Percentiles rank a stretch among this genome's conserved stretches.
phyloP scores from a whole-genome alignment of 2,888 invertebrate genomes.

The Tolmerus cingulatus region DNA sequence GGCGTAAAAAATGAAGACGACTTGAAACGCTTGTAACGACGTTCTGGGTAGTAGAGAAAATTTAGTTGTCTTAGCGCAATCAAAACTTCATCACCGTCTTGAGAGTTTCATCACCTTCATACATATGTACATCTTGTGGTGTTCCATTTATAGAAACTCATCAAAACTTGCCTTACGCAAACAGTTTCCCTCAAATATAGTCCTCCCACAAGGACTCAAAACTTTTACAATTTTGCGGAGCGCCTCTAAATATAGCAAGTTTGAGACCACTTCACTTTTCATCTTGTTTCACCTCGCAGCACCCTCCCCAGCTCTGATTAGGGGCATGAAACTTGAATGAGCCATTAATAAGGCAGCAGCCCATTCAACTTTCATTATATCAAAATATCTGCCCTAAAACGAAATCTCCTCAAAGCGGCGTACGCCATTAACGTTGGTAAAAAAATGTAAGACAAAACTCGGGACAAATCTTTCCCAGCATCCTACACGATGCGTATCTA shows the following conservation, averaged over 20 bases:
- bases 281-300: neutral
- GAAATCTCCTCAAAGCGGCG: constrained; percentile 11
- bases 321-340: constrained; percentile 22
- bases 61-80: neutral
- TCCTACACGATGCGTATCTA: constrained; percentile 16
- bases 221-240: neutral
- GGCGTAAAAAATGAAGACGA: neutral
- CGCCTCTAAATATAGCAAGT: neutral
- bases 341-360: constrained; percentile 12
- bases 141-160: neutral
- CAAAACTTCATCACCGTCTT: neutral
- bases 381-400: constrained; percentile 1
- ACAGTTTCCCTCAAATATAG: neutral
- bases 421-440: constrained; percentile 2
- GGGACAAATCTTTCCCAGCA: constrained; percentile 20
- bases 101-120: neutral
- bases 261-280: neutral
- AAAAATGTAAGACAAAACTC: constrained; percentile 28
- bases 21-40: neutral
- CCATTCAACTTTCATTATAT: constrained; percentile 22
- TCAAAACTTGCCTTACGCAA: neutral
- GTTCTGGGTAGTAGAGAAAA: neutral
- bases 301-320: neutral
- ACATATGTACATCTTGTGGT: neutral
- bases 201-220: neutral